Conservation (phyloP, 1,140 invertebrate genomes). For the Ganaspis sp. region DNA sequence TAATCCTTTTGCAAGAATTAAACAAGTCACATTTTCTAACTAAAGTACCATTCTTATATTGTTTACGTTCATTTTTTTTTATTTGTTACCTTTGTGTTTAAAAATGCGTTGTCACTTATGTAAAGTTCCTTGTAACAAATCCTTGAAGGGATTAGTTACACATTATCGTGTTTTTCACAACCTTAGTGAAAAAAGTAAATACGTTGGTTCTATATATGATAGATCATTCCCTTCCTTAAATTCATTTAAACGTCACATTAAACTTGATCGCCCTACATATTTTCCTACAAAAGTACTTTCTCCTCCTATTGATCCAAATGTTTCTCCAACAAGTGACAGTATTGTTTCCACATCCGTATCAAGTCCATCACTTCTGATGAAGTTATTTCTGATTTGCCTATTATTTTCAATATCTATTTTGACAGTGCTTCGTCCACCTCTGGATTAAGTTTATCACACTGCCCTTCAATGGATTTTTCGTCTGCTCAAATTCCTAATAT, state of each 20-base stretch:
- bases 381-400: background rate
- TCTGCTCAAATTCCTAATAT: background rate
- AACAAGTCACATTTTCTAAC: too few species aligned
- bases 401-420: background rate
- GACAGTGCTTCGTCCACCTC: background rate
- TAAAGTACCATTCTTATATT: too few species aligned
- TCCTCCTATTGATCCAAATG: background rate
- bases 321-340: background rate
- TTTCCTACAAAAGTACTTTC: background rate
- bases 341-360: background rate
- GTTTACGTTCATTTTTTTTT: too few species aligned
- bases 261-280: background rate
- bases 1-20: too few species aligned
- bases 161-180: background rate
- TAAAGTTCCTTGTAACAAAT: background rate
- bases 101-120: slow-evolving; percentile 6
- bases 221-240: background rate
- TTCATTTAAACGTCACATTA: background rate
- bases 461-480: background rate
- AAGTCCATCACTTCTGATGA: background rate
- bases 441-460: background rate
- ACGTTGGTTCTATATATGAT: background rate
- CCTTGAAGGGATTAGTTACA: background rate
- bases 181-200: background rate
- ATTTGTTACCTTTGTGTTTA: background rate